phyloP scores from a whole-genome alignment of 2,888 invertebrate genomes.

The Cephonodes hylas region DNA sequence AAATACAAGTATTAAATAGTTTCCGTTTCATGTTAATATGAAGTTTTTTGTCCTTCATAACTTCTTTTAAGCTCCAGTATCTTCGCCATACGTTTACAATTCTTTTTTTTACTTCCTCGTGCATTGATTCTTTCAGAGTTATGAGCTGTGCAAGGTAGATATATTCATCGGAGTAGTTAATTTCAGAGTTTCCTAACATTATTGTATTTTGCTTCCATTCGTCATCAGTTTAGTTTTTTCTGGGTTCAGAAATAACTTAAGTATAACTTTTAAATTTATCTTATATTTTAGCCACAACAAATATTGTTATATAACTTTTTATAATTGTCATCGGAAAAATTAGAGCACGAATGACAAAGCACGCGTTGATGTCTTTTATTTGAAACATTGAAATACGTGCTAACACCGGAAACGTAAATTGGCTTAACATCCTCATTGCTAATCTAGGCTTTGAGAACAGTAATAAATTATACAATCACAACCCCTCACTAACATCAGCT shows the following conservation, averaged over 20 bases:
- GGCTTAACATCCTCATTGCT: background rate
- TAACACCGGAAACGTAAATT: background rate
- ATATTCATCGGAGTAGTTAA: background rate
- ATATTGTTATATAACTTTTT: no score
- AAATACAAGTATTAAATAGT: background rate
- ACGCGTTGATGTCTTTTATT: constrained; percentile 38
- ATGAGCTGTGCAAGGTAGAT: constrained; percentile 2
- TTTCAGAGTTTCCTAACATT: background rate
- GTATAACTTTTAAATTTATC: no score
- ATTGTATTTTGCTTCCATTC: background rate
- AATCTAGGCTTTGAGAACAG: background rate
- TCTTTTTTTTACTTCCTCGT: background rate
- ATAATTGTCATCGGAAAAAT: no score
- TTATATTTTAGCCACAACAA: no score
- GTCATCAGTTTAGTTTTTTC: constrained; percentile 11
- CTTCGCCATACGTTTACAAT: background rate
- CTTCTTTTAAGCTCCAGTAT: background rate
- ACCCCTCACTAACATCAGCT: background rate
- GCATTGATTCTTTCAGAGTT: background rate
- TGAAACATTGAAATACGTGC: background rate
- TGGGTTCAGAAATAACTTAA: no score
- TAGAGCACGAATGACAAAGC: background rate
- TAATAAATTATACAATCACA: background rate
- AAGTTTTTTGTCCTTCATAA: no score
- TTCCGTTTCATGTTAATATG: background rate